A percentile compares a stretch with the other conserved stretches of the same genome.
phyloP scores from a whole-genome alignment of 2,113 vertebrate genomes.

The Callipepla californica region DNA sequence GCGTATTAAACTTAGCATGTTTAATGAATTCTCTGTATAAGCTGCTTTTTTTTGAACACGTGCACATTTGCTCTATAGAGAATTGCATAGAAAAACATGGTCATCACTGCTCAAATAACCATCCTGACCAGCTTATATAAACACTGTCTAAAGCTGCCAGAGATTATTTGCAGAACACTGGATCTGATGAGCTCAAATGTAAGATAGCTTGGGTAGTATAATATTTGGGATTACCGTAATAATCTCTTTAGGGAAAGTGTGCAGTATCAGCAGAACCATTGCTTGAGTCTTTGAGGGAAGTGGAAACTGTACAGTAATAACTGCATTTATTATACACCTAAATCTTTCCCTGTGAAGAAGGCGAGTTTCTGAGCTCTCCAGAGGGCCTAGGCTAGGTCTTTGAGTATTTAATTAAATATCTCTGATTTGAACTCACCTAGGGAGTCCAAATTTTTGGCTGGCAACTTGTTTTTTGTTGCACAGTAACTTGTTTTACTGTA shows the following conservation, averaged over 20 bases:
- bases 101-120: slow-evolving; percentile 26
- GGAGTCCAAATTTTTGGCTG: background rate
- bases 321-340: slow-evolving; percentile 19
- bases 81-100: background rate
- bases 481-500: slow-evolving; percentile 3
- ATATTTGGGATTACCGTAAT: slow-evolving; percentile 93
- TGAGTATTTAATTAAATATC: slow-evolving; percentile 11
- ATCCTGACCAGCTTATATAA: slow-evolving; percentile 70
- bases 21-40: background rate
- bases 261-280: slow-evolving; percentile 89
- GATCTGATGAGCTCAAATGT: slow-evolving; percentile 87
- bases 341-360: background rate
- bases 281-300: slow-evolving; percentile 53
- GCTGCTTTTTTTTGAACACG: background rate
- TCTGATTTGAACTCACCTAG: slow-evolving; percentile 8
- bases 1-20: accelerated
- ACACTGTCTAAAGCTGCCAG: slow-evolving; percentile 74
- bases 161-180: slow-evolving; percentile 85
- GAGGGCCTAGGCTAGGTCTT: background rate
- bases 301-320: slow-evolving; percentile 30
- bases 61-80: background rate
- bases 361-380: background rate
- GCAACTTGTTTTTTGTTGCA: background rate
- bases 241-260: slow-evolving; percentile 95
- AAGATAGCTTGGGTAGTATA: slow-evolving; percentile 84